These are phyloP conservation scores for Phyllotreta striolata DNA, from an alignment of 2,888 invertebrate genomes.

Conservation along the genomic window DNA sequence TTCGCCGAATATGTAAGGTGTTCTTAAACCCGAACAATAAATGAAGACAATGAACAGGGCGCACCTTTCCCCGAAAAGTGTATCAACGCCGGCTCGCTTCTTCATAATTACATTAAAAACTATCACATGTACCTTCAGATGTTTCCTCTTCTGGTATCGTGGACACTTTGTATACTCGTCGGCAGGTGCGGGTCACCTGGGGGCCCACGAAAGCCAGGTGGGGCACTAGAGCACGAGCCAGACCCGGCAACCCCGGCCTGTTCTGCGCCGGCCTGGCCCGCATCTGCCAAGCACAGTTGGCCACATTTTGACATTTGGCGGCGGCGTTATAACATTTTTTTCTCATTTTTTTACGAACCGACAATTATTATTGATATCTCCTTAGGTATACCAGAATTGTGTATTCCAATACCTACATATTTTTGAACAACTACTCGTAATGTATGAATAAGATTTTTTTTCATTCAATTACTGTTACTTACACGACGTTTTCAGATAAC, in stretches of 20 bases:
- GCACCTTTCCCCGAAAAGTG: conserved; percentile 14
- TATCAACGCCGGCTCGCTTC: not conserved
- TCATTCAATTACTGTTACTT: too few species aligned
- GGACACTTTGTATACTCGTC: conserved; percentile 23
- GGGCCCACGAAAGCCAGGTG: conserved; percentile 54
- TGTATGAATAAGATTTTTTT: too few species aligned
- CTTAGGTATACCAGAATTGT: too few species aligned
- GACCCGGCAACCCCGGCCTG: conserved; percentile 17
- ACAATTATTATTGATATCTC: conserved; percentile 37
- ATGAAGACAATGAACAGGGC: not conserved
- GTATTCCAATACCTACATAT: too few species aligned
- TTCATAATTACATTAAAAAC: conserved; percentile 27
- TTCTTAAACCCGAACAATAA: conserved; percentile 4
- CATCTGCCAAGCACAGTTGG: conserved; percentile 53
- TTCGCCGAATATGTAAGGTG: conserved; percentile 15
- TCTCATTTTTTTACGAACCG: conserved; percentile 38
- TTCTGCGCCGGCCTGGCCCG: conserved; percentile 38
- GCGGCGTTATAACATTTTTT: conserved; percentile 44
- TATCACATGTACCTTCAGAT: conserved; percentile 29
- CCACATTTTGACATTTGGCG: conserved; percentile 49
- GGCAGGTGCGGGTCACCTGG: conserved; percentile 57
- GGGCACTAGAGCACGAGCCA: conserved; percentile 50
- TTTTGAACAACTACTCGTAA: too few species aligned
- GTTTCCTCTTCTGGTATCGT: conserved; percentile 16
- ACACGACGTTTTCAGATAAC: too few species aligned